Conservation (phyloP, 2,113 vertebrate genomes). For the Hemichromis elongatus region DNA sequence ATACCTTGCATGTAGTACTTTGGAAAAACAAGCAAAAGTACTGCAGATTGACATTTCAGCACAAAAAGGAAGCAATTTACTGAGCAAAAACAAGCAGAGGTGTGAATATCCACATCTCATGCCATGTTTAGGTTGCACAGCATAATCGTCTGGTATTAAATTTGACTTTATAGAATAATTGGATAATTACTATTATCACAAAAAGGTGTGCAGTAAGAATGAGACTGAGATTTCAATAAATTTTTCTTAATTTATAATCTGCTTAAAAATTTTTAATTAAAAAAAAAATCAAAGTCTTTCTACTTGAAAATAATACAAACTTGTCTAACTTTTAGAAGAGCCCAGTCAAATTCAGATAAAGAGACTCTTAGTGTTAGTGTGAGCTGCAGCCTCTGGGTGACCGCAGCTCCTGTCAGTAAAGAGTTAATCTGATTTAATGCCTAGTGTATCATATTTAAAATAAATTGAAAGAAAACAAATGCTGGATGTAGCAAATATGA, state of each 20-base stretch:
- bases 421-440: not conserved
- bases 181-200: not conserved
- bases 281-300: not conserved
- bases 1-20: not conserved
- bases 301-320: not conserved
- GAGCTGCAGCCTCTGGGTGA: not conserved
- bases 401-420: not conserved
- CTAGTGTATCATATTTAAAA: not conserved
- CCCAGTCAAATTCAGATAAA: not conserved
- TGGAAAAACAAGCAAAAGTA: not conserved
- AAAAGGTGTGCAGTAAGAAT: not conserved
- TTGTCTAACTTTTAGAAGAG: not conserved
- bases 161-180: not conserved
- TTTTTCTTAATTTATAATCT: not conserved
- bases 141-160: not conserved
- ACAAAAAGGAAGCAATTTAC: not conserved
- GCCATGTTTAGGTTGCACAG: not conserved
- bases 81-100: not conserved
- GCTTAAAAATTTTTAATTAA: not conserved
- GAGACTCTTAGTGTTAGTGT: not conserved
- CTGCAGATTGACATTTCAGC: not conserved
- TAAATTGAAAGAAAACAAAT: not conserved
- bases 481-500: too few species aligned
- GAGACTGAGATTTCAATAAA: not conserved
- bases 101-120: not conserved